Evolutionary conservation across 2,113 vertebrate species (phyloP).

Genomic region (Thalassarche chlororhynchos): DNA sequence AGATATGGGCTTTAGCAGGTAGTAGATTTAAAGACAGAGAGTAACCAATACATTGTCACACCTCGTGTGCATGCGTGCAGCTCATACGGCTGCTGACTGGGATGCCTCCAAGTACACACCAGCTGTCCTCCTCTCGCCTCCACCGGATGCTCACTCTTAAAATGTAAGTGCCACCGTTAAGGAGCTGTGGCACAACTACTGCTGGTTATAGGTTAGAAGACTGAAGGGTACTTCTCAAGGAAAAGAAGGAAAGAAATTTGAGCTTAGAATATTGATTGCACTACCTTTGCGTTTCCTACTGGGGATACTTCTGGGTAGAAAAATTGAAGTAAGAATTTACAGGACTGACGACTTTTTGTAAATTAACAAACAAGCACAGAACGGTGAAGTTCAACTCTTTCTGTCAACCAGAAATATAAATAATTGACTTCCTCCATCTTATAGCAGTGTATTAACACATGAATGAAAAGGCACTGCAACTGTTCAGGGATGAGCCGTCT

Average conservation of each 20-base stretch:
- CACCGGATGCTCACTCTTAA: neutral
- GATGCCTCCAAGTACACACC: neutral
- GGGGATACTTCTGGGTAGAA: neutral
- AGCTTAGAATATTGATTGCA: neutral
- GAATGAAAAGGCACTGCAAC: neutral
- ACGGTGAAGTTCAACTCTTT: neutral
- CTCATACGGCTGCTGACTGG: neutral
- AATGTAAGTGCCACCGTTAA: neutral
- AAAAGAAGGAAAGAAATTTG: neutral
- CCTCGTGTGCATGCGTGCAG: rapidly evolving
- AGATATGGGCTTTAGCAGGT: neutral
- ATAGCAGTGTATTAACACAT: neutral
- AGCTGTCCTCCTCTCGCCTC: neutral
- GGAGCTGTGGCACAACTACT: neutral
- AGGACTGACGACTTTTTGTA: neutral
- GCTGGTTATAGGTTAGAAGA: neutral
- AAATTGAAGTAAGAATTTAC: neutral
- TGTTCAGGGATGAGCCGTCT: neutral
- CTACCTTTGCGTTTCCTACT: neutral
- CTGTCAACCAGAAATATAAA: neutral
- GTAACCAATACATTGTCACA: neutral
- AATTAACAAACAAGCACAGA: neutral
- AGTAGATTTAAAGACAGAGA: neutral
- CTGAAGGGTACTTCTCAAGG: neutral
- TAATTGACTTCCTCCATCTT: neutral